Percentiles rank a stretch among this genome's conserved stretches.
These are phyloP conservation scores for Paraescarpia echinospica DNA, from an alignment of 1,140 invertebrate genomes.

Conservation along the genomic window DNA sequence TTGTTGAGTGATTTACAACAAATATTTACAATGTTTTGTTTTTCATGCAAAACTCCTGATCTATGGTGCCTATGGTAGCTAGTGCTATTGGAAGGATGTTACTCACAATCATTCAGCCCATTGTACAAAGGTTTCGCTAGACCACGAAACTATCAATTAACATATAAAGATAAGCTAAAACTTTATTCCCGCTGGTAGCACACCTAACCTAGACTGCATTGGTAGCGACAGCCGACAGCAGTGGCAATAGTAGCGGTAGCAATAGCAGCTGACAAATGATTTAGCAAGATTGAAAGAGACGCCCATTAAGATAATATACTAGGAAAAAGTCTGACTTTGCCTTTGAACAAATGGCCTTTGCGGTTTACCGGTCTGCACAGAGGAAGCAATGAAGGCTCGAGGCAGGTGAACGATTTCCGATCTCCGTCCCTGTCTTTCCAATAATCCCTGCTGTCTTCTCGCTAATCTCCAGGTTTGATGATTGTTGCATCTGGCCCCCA, in stretches of 20 bases:
- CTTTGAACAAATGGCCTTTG: not conserved
- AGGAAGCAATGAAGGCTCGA: not conserved
- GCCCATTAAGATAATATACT: not conserved
- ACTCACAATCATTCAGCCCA: too few relatives aligned
- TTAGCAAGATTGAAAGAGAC: not conserved
- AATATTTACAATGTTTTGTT: too few relatives aligned
- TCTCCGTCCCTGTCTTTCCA: not conserved
- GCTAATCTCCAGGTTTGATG: not conserved
- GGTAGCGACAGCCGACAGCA: not conserved
- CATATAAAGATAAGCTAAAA: not conserved
- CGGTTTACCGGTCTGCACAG: too few relatives aligned
- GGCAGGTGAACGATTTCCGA: not conserved
- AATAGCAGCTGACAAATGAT: not conserved
- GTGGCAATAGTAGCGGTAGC: not conserved
- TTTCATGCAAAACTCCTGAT: too few relatives aligned
- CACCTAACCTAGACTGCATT: not conserved
- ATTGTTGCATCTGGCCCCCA: not conserved
- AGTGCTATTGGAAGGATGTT: too few relatives aligned
- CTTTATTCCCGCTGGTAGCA: not conserved
- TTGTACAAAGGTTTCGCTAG: not conserved
- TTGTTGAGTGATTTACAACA: too few relatives aligned
- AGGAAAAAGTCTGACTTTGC: not conserved
- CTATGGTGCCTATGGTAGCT: too few relatives aligned
- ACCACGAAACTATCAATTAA: not conserved
- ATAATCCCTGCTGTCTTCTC: not conserved